phyloP scores from a whole-genome alignment of 2,113 vertebrate species.

The Siniperca chuatsi region DNA sequence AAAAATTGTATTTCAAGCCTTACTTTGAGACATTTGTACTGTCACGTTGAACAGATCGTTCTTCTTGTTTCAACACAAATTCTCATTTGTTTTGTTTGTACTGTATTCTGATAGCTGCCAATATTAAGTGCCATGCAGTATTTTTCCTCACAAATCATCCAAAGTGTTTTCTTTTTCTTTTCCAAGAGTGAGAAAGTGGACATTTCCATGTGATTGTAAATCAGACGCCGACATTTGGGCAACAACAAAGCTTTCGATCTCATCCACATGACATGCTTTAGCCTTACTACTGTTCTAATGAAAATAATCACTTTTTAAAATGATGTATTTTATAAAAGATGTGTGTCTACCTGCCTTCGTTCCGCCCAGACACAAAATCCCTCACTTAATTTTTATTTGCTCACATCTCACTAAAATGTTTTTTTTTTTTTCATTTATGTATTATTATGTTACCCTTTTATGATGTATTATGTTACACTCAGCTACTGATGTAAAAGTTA shows the following conservation, averaged over 20 bases:
- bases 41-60: constrained; percentile 19
- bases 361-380: constrained; percentile 54
- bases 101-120: constrained; percentile 68
- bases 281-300: constrained; percentile 64
- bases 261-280: constrained; percentile 46
- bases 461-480: constrained; percentile 61
- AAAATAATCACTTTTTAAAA: constrained; percentile 42
- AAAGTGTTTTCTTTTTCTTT: constrained; percentile 48
- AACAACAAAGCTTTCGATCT: constrained; percentile 9
- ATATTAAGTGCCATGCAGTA: constrained; percentile 77
- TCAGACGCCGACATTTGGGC: neutral
- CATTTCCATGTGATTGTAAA: constrained; percentile 10
- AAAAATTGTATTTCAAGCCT: constrained; percentile 36
- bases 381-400: neutral
- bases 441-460: constrained; percentile 59
- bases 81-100: constrained; percentile 23
- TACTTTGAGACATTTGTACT: constrained; percentile 47
- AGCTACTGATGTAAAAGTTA: constrained; percentile 58
- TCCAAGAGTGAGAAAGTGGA: neutral
- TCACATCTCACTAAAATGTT: constrained; percentile 22
- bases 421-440: constrained; percentile 32
- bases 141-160: constrained; percentile 66
- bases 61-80: neutral
- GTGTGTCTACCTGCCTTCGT: constrained; percentile 59
- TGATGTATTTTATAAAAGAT: constrained; percentile 41